Evolutionary conservation across 2,113 vertebrate genomes (phyloP).

Genomic region (Geococcyx californianus): DNA sequence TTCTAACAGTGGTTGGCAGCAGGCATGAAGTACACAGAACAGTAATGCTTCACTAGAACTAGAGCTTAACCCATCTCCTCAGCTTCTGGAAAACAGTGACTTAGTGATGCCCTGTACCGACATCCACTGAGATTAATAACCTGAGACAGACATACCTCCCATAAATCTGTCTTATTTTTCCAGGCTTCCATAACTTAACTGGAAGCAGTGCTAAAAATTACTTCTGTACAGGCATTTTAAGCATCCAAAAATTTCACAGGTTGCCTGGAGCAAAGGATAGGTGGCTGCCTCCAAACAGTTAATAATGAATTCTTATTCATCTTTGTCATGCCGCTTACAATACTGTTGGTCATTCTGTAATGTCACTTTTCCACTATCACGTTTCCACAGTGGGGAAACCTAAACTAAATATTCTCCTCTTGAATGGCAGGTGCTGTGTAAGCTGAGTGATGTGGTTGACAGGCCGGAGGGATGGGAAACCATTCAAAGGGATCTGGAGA

Average conservation of each 20-base stretch:
- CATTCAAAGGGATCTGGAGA: not conserved
- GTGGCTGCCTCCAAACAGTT: not conserved
- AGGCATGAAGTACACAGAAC: not conserved
- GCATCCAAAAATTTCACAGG: not conserved
- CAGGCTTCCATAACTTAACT: not conserved
- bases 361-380: not conserved
- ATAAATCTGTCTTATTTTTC: not conserved
- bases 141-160: not conserved
- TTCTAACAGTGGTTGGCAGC: not conserved
- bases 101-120: not conserved
- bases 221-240: not conserved
- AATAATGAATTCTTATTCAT: not conserved
- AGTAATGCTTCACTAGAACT: not conserved
- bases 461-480: accelerated
- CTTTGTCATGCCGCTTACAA: not conserved
- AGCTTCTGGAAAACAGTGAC: not conserved
- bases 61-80: not conserved
- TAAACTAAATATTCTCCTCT: not conserved
- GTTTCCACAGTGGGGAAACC: not conserved
- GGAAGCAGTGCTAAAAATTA: not conserved
- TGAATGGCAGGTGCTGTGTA: not conserved
- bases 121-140: not conserved
- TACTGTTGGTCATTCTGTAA: not conserved
- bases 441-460: not conserved
- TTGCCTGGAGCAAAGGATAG: not conserved